Conservation (phyloP, 2,888 invertebrate genomes). For the Deilephila elpenor region DNA sequence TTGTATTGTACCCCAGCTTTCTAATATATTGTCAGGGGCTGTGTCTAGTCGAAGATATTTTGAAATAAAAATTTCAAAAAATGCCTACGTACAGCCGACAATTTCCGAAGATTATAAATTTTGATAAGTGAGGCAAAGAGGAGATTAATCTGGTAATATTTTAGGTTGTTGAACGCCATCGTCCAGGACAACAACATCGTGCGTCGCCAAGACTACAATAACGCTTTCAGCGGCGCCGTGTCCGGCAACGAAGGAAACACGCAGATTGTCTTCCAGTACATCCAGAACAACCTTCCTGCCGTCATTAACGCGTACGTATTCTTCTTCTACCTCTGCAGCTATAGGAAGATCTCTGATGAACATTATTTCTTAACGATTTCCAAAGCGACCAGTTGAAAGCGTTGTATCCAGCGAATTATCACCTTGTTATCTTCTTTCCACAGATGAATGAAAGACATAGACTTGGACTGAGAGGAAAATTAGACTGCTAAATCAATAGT, state of each 20-base stretch:
- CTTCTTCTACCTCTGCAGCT: background rate
- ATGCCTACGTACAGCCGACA: too few relatives aligned
- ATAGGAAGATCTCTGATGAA: background rate
- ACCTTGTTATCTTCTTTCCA: background rate
- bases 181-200: slow-evolving; percentile 62
- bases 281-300: slow-evolving; percentile 60
- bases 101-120: background rate
- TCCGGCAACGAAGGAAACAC: slow-evolving; percentile 84
- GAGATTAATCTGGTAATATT: slow-evolving; percentile 23
- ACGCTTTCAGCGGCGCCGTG: slow-evolving; percentile 78
- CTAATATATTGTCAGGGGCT: too few relatives aligned
- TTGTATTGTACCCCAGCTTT: too few relatives aligned
- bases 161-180: slow-evolving; percentile 64
- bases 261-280: slow-evolving; percentile 79
- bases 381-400: too few relatives aligned
- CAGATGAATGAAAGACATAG: too few relatives aligned
- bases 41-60: too few relatives aligned
- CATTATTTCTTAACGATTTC: background rate
- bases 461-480: too few relatives aligned
- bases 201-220: slow-evolving; percentile 77
- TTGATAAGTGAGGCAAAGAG: background rate
- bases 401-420: too few relatives aligned
- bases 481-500: too few relatives aligned
- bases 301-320: slow-evolving; percentile 67
- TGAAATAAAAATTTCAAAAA: too few relatives aligned